Evolutionary conservation across 64 coral and sea anemone genomes (phyloP), one percentile per base, ranked within the genome.

Genomic region (Astreopora myriophthalma): DNA sequence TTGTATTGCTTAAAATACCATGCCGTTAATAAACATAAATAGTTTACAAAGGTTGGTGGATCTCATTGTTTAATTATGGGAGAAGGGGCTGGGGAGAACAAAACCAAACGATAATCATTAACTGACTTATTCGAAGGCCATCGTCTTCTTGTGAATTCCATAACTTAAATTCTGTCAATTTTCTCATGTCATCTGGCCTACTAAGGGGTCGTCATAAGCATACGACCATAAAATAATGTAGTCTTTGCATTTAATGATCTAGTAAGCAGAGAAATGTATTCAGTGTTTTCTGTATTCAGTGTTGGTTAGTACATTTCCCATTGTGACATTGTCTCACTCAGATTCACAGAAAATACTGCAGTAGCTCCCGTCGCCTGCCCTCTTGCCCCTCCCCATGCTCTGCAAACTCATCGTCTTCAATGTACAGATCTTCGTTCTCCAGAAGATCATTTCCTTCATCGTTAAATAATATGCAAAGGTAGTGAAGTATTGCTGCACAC

Each of bases 401-500:
- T 60, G 14, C 55, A 60, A 60, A 60, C 55, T 60, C 55, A 16
- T 65, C 62, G n/a, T 65, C 62, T 25, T 65, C 62, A 29, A 23
- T 25, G 20, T 65, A 20, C 20, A 65, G 22, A 65, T 65, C 2
- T n/a, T 65, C 62, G 62, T 65, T 27, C 16, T 65, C 62, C 20
- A 65, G 62, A 7, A 78, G 57, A 77, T 89, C 87, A 89, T 35
- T 32, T 37, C 73, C 87, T 66, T 78, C 72, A 55, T 89, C 73
- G 87, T 79, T 89, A 79, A 89, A 89, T 79, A 37, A 49, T 48
- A 79, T 67, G 55, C 72, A 89, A 16, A 89, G 27, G 87, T 89
- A 78, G 71, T 77, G 87, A 55, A 89, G 62, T 63, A 89, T 89
- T 62, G 11, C 87, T 78, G 87, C 87, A 79, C 87, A 89, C 73